Percentiles rank a stretch among this genome's conserved stretches.
These are phyloP conservation scores for Callorhinus ursinus DNA, from an alignment of 2,113 vertebrate species.

Conservation along the genomic window DNA sequence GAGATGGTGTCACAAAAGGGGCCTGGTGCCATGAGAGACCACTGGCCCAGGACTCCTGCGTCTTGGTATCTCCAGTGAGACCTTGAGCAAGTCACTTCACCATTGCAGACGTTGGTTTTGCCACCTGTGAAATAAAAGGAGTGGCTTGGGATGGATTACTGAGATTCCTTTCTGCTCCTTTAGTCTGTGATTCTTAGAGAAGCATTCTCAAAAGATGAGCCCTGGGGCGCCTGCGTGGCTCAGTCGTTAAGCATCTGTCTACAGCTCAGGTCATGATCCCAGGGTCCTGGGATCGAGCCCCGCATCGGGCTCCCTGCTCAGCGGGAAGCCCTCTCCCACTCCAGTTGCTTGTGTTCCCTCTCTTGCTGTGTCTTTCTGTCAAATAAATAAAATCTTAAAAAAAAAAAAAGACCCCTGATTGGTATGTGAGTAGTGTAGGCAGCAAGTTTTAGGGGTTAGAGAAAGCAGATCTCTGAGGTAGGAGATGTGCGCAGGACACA, in stretches of 20 bases:
- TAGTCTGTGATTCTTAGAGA: background rate
- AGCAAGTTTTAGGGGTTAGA: background rate
- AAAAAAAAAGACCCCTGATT: too few species aligned
- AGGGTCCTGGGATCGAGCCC: too few species aligned
- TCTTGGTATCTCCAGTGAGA: background rate
- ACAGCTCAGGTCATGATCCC: too few species aligned
- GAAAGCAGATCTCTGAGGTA: background rate
- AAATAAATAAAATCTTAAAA: too few species aligned
- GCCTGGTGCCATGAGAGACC: background rate
- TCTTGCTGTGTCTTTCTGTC: too few species aligned
- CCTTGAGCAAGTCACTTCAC: background rate
- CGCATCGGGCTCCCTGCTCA: too few species aligned
- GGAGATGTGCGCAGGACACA: too few species aligned
- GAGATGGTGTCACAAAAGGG: background rate
- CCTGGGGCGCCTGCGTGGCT: background rate
- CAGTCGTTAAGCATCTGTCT: too few species aligned
- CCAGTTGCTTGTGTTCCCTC: too few species aligned
- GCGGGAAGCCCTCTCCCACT: too few species aligned
- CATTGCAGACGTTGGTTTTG: background rate
- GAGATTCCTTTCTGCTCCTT: background rate
- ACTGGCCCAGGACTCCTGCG: background rate
- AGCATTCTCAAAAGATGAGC: background rate
- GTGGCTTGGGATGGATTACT: background rate
- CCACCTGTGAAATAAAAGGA: background rate
- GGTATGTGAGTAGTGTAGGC: background rate